Conservation (phyloP, 2,113 vertebrate species). For the Pelecanus crispus region DNA sequence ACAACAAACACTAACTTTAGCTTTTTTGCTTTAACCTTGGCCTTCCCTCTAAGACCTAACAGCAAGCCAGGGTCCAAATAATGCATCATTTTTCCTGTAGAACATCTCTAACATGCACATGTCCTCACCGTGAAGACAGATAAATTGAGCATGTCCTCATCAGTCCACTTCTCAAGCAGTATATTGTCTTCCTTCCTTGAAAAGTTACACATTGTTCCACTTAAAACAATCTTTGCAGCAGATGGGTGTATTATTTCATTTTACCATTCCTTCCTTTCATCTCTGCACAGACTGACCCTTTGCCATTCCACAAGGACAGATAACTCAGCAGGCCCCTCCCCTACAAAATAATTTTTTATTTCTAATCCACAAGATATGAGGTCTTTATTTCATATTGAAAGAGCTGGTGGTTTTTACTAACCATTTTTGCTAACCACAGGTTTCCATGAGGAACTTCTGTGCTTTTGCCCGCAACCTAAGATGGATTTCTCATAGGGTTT, state of each 20-base stretch:
- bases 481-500: background rate
- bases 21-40: background rate
- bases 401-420: background rate
- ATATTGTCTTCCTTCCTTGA: background rate
- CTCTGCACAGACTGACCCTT: background rate
- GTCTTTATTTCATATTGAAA: background rate
- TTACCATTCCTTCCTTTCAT: background rate
- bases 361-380: background rate
- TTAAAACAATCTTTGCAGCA: background rate
- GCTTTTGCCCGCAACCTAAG: background rate
- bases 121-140: background rate
- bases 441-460: background rate
- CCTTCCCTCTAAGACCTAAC: background rate
- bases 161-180: background rate
- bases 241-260: background rate
- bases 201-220: background rate
- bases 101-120: background rate
- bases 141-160: background rate
- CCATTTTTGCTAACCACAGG: background rate
- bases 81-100: background rate
- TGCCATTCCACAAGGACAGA: accelerated
- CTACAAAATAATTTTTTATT: background rate
- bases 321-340: background rate
- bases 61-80: background rate
- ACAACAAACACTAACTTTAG: background rate